phyloP scores from a whole-genome alignment of 2,113 vertebrate genomes.

The Anolis sagrei region DNA sequence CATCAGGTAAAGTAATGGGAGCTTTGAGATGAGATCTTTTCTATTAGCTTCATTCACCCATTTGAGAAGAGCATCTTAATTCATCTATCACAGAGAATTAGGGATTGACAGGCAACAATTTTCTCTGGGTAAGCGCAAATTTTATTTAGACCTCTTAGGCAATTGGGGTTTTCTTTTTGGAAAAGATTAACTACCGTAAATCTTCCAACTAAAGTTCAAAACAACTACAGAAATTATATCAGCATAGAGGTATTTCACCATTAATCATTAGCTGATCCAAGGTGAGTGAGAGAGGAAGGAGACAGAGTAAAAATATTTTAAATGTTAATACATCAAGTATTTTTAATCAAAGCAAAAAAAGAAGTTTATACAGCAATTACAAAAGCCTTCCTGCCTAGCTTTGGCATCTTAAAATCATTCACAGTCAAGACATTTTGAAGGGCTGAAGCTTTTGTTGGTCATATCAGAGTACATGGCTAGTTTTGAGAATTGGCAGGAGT shows the following conservation, averaged over 20 bases:
- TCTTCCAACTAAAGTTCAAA: slow-evolving; percentile 43
- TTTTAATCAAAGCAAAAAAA: background rate
- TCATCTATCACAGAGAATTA: background rate
- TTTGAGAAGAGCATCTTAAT: slow-evolving; percentile 23
- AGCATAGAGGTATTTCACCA: slow-evolving; percentile 11
- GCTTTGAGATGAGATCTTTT: slow-evolving; percentile 6
- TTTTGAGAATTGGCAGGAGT: slow-evolving; percentile 55
- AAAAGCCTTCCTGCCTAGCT: slow-evolving; percentile 3
- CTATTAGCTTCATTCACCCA: slow-evolving; percentile 16
- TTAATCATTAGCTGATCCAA: slow-evolving; percentile 33
- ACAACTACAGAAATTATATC: slow-evolving; percentile 21
- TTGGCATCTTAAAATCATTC: slow-evolving; percentile 24
- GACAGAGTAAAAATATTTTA: background rate
- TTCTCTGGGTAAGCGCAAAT: background rate
- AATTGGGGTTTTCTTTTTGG: background rate
- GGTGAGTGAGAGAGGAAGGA: background rate
- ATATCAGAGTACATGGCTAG: slow-evolving; percentile 50
- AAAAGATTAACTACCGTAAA: slow-evolving; percentile 38
- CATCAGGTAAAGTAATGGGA: slow-evolving; percentile 33
- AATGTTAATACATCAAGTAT: slow-evolving; percentile 9
- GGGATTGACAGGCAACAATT: slow-evolving; percentile 2
- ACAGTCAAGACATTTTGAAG: slow-evolving; percentile 43
- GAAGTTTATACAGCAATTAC: too few relatives aligned
- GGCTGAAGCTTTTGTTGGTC: slow-evolving; percentile 6
- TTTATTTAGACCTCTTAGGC: slow-evolving; percentile 1